Percentiles rank a stretch among this genome's conserved stretches.
Conservation (phyloP, 2,888 invertebrate genomes). For the Trilocha varians region DNA sequence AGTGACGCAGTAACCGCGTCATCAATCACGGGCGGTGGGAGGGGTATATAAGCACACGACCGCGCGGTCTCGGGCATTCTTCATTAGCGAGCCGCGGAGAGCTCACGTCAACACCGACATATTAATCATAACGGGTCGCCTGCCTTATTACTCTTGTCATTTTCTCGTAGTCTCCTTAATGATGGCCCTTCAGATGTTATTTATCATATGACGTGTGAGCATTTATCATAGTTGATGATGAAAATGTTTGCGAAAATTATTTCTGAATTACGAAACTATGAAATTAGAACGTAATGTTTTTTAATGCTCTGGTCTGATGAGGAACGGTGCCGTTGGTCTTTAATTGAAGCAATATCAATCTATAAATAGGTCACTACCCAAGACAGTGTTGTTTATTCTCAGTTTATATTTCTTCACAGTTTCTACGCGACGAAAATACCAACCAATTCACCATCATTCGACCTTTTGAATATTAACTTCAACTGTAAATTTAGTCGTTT, state of each 20-base stretch:
- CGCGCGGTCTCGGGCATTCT: slow-evolving; percentile 39
- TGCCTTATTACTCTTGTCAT: slow-evolving; percentile 29
- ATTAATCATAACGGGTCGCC: slow-evolving; percentile 46
- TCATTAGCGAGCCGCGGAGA: slow-evolving; percentile 43
- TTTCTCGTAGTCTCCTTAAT: slow-evolving; percentile 25
- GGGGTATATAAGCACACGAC: slow-evolving; percentile 35
- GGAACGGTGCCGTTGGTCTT: no score
- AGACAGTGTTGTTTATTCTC: no score
- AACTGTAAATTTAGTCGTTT: no score
- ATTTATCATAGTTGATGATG: not conserved
- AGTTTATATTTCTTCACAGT: no score
- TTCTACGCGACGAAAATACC: no score
- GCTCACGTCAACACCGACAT: slow-evolving; percentile 34
- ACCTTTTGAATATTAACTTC: no score
- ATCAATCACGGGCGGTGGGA: slow-evolving; percentile 49
- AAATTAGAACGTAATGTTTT: no score
- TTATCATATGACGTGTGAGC: slow-evolving; percentile 15
- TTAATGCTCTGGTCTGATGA: no score
- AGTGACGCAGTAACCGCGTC: slow-evolving; percentile 46
- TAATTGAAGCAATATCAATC: no score
- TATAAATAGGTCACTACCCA: no score
- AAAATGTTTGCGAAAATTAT: not conserved
- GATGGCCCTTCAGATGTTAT: slow-evolving; percentile 20
- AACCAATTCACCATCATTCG: no score
- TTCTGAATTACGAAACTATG: no score